Evolutionary conservation across 2,888 invertebrate species (phyloP).

Genomic region (Choreutis nemorana): DNA sequence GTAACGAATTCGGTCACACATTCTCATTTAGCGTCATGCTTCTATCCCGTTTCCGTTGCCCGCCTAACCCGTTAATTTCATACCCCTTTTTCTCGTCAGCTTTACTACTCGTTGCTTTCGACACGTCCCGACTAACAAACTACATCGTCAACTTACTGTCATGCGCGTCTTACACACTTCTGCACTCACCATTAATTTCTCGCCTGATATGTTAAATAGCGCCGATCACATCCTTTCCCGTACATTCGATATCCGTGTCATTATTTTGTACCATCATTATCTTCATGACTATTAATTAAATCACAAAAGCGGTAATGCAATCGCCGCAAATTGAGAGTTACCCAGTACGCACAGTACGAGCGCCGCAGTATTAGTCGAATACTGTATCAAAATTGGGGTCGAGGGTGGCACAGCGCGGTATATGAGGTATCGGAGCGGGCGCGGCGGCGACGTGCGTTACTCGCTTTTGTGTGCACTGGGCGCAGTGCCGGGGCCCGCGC

Average conservation of each 20-base stretch:
- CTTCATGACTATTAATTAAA: constrained; percentile 60
- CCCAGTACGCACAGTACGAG: constrained; percentile 43
- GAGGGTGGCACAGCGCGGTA: constrained; percentile 37
- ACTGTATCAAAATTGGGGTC: constrained; percentile 36
- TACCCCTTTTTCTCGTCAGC: constrained; percentile 40
- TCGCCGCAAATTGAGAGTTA: no score
- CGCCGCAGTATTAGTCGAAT: constrained; percentile 25
- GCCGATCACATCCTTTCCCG: constrained; percentile 29
- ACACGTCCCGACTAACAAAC: constrained; percentile 62
- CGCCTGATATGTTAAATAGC: constrained; percentile 35
- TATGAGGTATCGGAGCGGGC: no score
- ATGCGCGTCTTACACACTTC: constrained; percentile 52
- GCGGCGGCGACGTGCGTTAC: constrained; percentile 65
- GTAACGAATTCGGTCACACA: constrained; percentile 29
- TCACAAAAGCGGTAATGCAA: constrained; percentile 68
- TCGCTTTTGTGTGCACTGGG: constrained; percentile 66
- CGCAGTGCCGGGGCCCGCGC: constrained; percentile 62
- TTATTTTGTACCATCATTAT: constrained; percentile 43
- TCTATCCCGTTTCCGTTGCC: constrained; percentile 58
- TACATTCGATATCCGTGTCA: constrained; percentile 41
- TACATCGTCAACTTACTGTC: constrained; percentile 35
- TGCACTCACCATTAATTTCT: constrained; percentile 38
- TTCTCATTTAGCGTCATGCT: constrained; percentile 60
- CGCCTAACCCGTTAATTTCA: constrained; percentile 55
- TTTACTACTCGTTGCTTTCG: constrained; percentile 56